Evolutionary conservation across 2,113 vertebrate genomes (phyloP).

Genomic region (Percopsis transmontana): DNA sequence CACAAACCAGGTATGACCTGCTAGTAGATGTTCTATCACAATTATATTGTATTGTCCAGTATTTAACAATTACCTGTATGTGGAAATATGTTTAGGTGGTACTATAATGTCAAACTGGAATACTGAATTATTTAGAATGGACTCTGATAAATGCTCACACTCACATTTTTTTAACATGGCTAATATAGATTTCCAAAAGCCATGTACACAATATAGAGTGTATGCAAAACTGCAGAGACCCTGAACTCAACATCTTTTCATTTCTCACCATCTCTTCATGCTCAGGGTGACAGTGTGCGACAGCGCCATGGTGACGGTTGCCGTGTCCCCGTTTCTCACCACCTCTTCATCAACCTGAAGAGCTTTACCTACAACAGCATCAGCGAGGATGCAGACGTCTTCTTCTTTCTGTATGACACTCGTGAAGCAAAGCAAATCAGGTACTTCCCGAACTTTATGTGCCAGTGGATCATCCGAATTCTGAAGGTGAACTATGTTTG

Average conservation of each 20-base stretch:
- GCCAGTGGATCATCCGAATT: not conserved
- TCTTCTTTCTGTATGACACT: conserved; percentile 92
- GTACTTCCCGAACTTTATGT: conserved; percentile 58
- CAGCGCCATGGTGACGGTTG: conserved; percentile 90
- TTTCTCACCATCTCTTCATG: conserved; percentile 11
- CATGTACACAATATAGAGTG: not conserved
- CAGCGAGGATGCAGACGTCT: conserved; percentile 94
- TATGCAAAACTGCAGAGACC: conserved; percentile 1
- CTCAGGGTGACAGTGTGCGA: conserved; percentile 86
- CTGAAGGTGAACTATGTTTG: not conserved
- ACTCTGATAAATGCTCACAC: no score
- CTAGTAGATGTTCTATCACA: not conserved
- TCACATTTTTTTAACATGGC: not conserved
- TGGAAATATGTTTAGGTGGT: no score
- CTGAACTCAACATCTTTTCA: conserved; percentile 26
- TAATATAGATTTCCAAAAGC: no score
- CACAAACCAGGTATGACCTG: conserved; percentile 87
- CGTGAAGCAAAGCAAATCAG: conserved; percentile 96
- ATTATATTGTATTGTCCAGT: no score
- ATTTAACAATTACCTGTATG: no score
- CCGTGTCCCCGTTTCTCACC: conserved; percentile 90
- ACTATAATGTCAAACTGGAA: no score
- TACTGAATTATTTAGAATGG: no score
- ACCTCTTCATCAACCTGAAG: conserved; percentile 95
- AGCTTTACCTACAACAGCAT: conserved; percentile 98